Base-by-base conservation (phyloP, 1,140 invertebrate genomes). In the Cotesia typhae region DNA sequence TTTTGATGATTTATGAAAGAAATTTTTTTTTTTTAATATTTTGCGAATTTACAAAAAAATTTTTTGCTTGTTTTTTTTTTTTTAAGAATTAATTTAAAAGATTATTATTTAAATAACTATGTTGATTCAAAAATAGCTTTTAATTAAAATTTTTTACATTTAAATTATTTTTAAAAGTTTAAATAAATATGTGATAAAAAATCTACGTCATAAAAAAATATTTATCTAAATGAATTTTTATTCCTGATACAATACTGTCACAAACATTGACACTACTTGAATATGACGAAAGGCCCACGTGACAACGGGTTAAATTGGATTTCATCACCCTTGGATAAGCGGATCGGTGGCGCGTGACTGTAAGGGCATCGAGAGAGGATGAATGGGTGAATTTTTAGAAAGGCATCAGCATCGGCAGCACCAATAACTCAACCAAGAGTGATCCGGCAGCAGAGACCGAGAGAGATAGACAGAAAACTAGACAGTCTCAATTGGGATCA, bases 231-330 rank as follows among this genome's bases (percentile, higher is more conserved):
- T 7, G n/a, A 52, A 51, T 51, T 51, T 51, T 51, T 51, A 51
- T 59, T 59, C 14, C 38, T 10, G 14, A 12, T n/a, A 37, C 37
- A 2, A 12, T 38, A 4, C 20, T 68, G 12, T 36, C 17, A 47
- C 51, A 41, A 52, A 67, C 20, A 67, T 52, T 17, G 20, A 28
- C 59, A 12, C 28, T 51, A 55, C 5, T 67, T 59, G 36, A 41
- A 14, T 17, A 35, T 41, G 65, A 72, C 64, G 64, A 70, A 51
- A 55, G 17, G 47, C 14, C 53, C 60, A 69, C 74, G 74, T 73
- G 71, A 65, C 75, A 53, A 64, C 35, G 74, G 64, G 77, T 78
- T 77, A 82, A 81, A 82, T 82, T 82, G 80, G 80, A 82, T 82
- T 81, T 82, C 78, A 76, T 75, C 72, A 67, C 14, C 59, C 59